Conservation (phyloP, 2,888 invertebrate species). For the Philhelius pedissequus region DNA sequence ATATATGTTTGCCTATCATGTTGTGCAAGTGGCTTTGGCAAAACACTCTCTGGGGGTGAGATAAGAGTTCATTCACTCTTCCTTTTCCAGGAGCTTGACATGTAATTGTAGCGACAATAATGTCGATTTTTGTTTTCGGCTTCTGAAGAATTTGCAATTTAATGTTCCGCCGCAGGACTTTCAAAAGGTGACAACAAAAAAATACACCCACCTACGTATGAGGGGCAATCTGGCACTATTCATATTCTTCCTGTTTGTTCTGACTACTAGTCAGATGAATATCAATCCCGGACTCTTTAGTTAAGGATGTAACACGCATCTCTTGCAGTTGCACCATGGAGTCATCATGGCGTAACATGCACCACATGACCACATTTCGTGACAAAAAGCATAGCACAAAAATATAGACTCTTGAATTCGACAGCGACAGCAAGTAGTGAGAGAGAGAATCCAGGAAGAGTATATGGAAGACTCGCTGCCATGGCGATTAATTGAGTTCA, state of each 20-base stretch:
- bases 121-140: slow-evolving; percentile 46
- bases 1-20: slow-evolving; percentile 48
- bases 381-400: slow-evolving; percentile 59
- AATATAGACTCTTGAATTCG: slow-evolving; percentile 25
- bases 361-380: slow-evolving; percentile 63
- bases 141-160: slow-evolving; percentile 58
- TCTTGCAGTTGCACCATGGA: slow-evolving; percentile 4
- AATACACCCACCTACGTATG: slow-evolving; percentile 13
- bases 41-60: slow-evolving; percentile 26
- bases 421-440: background rate
- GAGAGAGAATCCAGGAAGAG: slow-evolving; percentile 59
- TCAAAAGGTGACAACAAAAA: background rate
- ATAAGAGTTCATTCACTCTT: slow-evolving; percentile 62
- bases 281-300: slow-evolving; percentile 52
- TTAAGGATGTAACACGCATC: slow-evolving; percentile 51
- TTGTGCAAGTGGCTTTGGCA: slow-evolving; percentile 25
- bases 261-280: slow-evolving; percentile 33
- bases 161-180: background rate
- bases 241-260: slow-evolving; percentile 45
- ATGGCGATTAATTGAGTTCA: slow-evolving; percentile 66
- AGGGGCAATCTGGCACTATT: slow-evolving; percentile 5
- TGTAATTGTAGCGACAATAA: slow-evolving; percentile 51
- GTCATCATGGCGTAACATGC: slow-evolving; percentile 45
- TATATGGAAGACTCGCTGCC: slow-evolving; percentile 9
- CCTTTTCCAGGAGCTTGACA: slow-evolving; percentile 34